phyloP scores from a whole-genome alignment of 2,797 vertebrate species.

The Siniperca obscura region DNA sequence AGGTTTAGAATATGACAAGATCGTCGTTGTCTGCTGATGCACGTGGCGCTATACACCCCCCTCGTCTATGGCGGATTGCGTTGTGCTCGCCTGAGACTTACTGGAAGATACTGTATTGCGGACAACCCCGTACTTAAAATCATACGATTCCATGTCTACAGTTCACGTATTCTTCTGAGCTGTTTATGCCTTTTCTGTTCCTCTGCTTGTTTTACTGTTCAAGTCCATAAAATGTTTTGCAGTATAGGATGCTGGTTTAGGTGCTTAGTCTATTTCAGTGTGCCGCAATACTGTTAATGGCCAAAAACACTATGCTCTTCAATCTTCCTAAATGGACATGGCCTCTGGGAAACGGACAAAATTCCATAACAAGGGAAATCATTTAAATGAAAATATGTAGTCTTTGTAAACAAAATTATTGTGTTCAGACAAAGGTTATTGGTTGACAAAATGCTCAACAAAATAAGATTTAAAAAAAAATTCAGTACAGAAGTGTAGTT shows the following conservation, averaged over 20 bases:
- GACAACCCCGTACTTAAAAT: constrained; percentile 81
- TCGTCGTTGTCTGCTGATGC: constrained; percentile 88
- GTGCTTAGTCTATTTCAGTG: constrained; percentile 48
- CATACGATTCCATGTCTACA: constrained; percentile 74
- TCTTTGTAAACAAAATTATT: constrained; percentile 40
- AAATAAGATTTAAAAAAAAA: constrained; percentile 25
- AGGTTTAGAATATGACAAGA: constrained; percentile 91
- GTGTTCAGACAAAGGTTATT: constrained; percentile 33
- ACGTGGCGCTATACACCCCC: constrained; percentile 84
- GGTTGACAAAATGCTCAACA: constrained; percentile 41
- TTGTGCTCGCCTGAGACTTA: constrained; percentile 88
- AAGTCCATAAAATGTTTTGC: constrained; percentile 60
- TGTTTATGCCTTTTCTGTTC: constrained; percentile 72
- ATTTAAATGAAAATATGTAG: constrained; percentile 36
- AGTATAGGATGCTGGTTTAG: constrained; percentile 53
- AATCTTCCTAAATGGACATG: constrained; percentile 46
- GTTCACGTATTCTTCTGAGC: constrained; percentile 66
- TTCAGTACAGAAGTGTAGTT: constrained; percentile 5
- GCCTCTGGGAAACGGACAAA: constrained; percentile 44
- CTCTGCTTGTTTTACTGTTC: constrained; percentile 78
- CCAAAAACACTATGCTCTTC: constrained; percentile 37
- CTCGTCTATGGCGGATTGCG: constrained; percentile 87
- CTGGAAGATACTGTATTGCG: constrained; percentile 86
- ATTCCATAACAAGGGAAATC: constrained; percentile 52
- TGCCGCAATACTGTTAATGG: constrained; percentile 42